These are phyloP conservation scores for Ictidomys tridecemlineatus DNA, from an alignment of 2,113 vertebrate species.

Conservation along the genomic window DNA sequence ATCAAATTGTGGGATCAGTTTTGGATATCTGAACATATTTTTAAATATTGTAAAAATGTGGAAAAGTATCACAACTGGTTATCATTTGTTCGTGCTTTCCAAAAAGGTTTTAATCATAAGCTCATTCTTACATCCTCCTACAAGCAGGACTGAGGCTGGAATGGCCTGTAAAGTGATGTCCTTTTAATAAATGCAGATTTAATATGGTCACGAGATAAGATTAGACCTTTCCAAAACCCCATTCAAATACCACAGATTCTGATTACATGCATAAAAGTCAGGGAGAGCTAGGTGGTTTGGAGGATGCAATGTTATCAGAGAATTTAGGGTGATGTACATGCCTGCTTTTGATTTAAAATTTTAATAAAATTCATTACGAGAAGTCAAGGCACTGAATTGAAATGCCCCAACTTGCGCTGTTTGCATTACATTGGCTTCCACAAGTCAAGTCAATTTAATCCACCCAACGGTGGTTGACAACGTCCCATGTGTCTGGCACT, in stretches of 20 bases:
- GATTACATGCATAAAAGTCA: conserved; percentile 74
- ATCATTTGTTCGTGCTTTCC: conserved; percentile 89
- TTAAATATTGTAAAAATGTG: conserved; percentile 90
- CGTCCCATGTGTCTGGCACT: neutral
- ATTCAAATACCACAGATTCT: conserved; percentile 69
- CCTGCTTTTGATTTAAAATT: conserved; percentile 78
- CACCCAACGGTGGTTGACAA: neutral
- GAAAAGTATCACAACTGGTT: conserved; percentile 91
- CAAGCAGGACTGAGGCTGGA: conserved; percentile 73
- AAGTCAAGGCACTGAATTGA: conserved; percentile 59
- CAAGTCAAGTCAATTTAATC: conserved; percentile 55
- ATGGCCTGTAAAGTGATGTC: conserved; percentile 83
- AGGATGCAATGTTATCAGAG: conserved; percentile 54
- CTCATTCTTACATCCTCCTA: conserved; percentile 85
- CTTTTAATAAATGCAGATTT: conserved; percentile 87
- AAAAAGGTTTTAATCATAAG: conserved; percentile 88
- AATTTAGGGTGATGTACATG: conserved; percentile 42
- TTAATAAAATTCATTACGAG: conserved; percentile 65
- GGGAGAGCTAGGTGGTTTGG: conserved; percentile 52
- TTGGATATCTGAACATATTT: conserved; percentile 90
- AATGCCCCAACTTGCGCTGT: neutral
- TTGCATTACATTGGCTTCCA: conserved; percentile 11
- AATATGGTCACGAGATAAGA: conserved; percentile 86
- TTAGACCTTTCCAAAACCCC: conserved; percentile 74
- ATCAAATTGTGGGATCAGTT: conserved; percentile 91